Conservation (phyloP, 2,888 invertebrate genomes). For the Harpalus rufipes region DNA sequence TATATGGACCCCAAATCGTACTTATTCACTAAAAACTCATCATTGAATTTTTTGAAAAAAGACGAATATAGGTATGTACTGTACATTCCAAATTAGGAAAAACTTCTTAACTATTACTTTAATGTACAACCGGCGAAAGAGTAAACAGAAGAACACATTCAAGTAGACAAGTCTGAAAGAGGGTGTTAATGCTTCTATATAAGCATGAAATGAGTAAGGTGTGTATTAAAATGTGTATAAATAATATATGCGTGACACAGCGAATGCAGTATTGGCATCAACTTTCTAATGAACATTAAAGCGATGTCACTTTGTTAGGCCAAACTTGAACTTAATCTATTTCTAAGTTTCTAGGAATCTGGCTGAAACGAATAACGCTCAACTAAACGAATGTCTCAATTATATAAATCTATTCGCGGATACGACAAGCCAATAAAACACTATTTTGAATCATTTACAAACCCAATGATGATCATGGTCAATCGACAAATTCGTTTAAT, state of each 20-base stretch:
- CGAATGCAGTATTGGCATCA: not conserved
- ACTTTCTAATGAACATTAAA: conserved; percentile 19
- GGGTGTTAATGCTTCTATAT: not conserved
- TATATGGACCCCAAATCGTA: too few relatives aligned
- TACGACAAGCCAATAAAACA: conserved; percentile 13
- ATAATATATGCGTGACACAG: not conserved
- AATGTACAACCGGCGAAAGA: too few relatives aligned
- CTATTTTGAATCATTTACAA: conserved; percentile 12
- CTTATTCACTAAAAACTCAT: too few relatives aligned
- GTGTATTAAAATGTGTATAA: not conserved
- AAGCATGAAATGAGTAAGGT: not conserved
- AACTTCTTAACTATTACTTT: too few relatives aligned
- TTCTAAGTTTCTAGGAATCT: not conserved
- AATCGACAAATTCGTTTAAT: not conserved
- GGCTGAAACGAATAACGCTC: conserved; percentile 13
- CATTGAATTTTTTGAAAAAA: too few relatives aligned
- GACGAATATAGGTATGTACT: too few relatives aligned
- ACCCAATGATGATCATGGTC: not conserved
- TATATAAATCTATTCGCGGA: conserved; percentile 28
- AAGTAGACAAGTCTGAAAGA: not conserved
- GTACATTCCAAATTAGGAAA: too few relatives aligned
- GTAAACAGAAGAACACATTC: too few relatives aligned
- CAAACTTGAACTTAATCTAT: conserved; percentile 26
- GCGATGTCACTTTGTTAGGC: not conserved
- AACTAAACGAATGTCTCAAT: conserved; percentile 27